Conservation (phyloP, 1,140 invertebrate genomes). For the Microvelia longipes region DNA sequence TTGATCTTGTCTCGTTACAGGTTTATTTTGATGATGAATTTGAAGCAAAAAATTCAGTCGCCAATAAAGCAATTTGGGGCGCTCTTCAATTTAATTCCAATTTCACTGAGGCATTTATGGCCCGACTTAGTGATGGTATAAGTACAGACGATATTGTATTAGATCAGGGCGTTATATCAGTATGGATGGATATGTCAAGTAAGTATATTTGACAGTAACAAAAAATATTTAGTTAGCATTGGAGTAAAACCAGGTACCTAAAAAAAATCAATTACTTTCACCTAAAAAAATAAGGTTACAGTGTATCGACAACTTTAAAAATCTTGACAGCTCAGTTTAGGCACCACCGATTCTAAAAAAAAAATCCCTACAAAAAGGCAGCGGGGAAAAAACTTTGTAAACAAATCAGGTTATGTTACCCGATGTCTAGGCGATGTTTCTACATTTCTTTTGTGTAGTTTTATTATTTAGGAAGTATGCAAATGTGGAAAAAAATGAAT, state of each 20-base stretch:
- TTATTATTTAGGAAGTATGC: no score
- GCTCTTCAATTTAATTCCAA: slow-evolving; percentile 32
- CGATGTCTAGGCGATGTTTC: no score
- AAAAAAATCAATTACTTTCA: no score
- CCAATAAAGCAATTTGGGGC: slow-evolving; percentile 33
- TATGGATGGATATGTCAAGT: slow-evolving; percentile 28
- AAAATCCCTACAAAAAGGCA: no score
- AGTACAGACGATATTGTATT: slow-evolving; percentile 29
- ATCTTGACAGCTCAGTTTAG: no score
- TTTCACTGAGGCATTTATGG: slow-evolving; percentile 31
- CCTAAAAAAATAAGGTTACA: no score
- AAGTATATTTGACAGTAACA: neutral
- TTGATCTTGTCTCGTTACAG: slow-evolving; percentile 19
- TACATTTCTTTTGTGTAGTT: no score
- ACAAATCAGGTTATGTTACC: no score
- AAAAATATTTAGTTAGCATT: neutral
- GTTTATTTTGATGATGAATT: slow-evolving; percentile 22
- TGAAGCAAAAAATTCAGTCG: slow-evolving; percentile 28
- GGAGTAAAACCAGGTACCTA: neutral
- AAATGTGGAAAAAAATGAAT: no score
- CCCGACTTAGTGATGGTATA: slow-evolving; percentile 24
- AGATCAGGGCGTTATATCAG: slow-evolving; percentile 28
- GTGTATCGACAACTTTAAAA: no score
- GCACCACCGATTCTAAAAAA: no score
- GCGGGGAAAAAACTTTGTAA: no score